Base-by-base conservation (phyloP, 2,113 vertebrate genomes). In the Percina caprodes region DNA sequence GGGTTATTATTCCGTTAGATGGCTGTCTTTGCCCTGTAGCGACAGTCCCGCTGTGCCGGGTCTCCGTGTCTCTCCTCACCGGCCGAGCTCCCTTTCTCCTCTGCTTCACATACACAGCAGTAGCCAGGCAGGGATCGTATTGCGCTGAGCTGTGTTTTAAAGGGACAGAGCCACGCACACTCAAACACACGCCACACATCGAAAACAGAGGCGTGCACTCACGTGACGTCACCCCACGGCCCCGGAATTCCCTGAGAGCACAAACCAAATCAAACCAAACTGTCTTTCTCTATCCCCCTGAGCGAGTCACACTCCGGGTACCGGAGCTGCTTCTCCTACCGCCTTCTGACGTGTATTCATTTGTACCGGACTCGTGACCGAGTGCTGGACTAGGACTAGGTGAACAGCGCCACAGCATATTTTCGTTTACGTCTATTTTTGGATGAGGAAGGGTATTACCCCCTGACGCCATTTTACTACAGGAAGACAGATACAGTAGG, bases 231-330 rank as follows among this genome's bases (percentile, higher is more conserved):
- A 94, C 45, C 66, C 21, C 77, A 67, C 89, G 74, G 68, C 77
- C 74, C 89, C 93, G 95, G 95, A 95, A 95, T 96, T 94, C 95
- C 95, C 94, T 94, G 91, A 94, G 92, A 91, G 92, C 82, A 86
- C 92, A 86, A 77, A 86, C 87, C 30, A 30, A 30, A 30, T 30
- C 30, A 30, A 30, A 30, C 30, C 30, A 30, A 30, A 30, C 30
- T 30, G 30, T 30, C 30, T 30, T 30, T 30, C 30, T 30, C 30
- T 30, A 30, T 4, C 30, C 30, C 30, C 4, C 30, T 30, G 30
- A 30, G 3, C 46, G 71, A 80, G 71, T 68, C n/a, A 35, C 2
- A 68, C 73, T 62, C 48, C 58, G 56, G 82, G 77, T 76, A 88
- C 80, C 76, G 74, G 62, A 69, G 82, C 76, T 21, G 52, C 52